Percentiles rank a stretch among this genome's conserved stretches.
phyloP scores from a whole-genome alignment of 2,113 vertebrate species.

The Turnix velox region DNA sequence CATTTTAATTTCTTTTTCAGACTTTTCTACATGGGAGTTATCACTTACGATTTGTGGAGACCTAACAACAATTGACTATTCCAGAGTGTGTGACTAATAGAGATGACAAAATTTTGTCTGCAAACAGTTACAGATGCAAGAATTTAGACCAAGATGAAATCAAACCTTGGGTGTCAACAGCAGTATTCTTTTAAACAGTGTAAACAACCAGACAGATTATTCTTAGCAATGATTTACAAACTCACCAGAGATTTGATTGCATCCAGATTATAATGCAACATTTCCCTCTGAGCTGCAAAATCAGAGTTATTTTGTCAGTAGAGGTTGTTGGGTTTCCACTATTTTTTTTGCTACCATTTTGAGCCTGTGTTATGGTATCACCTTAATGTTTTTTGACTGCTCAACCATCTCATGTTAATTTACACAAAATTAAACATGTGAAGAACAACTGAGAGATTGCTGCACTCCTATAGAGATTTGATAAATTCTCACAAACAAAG shows the following conservation, averaged over 20 bases:
- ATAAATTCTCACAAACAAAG: not conserved
- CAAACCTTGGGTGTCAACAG: not conserved
- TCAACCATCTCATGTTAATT: not conserved
- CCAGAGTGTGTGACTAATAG: not conserved
- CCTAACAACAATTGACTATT: not conserved
- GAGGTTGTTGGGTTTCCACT: not conserved
- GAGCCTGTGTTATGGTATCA: not conserved
- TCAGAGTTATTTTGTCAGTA: not conserved
- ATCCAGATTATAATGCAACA: not conserved
- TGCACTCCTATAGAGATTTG: not conserved
- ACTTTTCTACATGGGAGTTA: not conserved
- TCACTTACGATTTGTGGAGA: not conserved
- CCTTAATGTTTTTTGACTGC: not conserved
- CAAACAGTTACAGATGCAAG: not conserved
- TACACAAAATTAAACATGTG: not conserved
- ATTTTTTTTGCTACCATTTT: not conserved
- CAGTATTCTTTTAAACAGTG: conserved; percentile 1
- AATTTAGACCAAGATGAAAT: conserved; percentile 12
- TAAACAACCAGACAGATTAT: conserved; percentile 46
- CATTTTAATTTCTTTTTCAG: not conserved
- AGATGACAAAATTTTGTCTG: not conserved
- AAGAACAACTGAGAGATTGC: not conserved
- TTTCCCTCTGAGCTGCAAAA: not conserved
- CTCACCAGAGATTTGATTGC: conserved; percentile 5
- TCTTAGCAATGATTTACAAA: conserved; percentile 43